Conservation (phyloP, 2,888 invertebrate species). For the Agrilus biguttatus region DNA sequence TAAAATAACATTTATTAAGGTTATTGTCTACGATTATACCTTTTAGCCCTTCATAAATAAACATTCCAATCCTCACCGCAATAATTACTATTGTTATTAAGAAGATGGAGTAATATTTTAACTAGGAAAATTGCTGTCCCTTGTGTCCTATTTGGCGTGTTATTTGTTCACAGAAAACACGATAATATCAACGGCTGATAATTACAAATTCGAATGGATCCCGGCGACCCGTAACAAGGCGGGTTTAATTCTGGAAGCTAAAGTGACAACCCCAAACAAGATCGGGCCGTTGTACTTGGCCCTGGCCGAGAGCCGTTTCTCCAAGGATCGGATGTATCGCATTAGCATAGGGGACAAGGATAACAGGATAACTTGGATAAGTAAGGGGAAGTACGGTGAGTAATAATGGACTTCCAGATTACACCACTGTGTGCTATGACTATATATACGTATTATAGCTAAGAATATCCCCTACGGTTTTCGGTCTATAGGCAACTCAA, state of each 20-base stretch:
- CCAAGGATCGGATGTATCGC: conserved; percentile 44
- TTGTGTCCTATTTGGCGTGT: too few relatives aligned
- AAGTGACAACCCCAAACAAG: conserved; percentile 34
- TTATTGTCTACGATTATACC: too few relatives aligned
- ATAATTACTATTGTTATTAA: too few relatives aligned
- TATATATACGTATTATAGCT: too few relatives aligned
- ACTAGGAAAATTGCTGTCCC: not conserved
- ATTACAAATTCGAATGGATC: conserved; percentile 51
- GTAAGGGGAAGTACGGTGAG: conserved; percentile 49
- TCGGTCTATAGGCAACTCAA: too few relatives aligned
- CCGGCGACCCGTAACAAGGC: conserved; percentile 47
- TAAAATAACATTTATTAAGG: too few relatives aligned
- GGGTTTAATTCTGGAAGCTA: conserved; percentile 45
- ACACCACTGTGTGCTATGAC: too few relatives aligned
- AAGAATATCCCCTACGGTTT: too few relatives aligned
- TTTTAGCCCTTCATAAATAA: too few relatives aligned
- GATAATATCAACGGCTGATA: conserved; percentile 45
- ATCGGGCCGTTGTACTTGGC: conserved; percentile 40
- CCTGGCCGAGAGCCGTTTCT: conserved; percentile 38
- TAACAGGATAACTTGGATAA: conserved; percentile 43
- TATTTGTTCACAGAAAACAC: conserved; percentile 40
- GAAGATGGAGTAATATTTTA: not conserved
- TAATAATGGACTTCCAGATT: not conserved
- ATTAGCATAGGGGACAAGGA: conserved; percentile 45
- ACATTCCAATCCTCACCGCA: too few relatives aligned